A percentile compares a stretch with the other conserved stretches of the same genome.
Evolutionary conservation across 2,888 invertebrate genomes (phyloP).

Genomic region (Lasioglossum morio): DNA sequence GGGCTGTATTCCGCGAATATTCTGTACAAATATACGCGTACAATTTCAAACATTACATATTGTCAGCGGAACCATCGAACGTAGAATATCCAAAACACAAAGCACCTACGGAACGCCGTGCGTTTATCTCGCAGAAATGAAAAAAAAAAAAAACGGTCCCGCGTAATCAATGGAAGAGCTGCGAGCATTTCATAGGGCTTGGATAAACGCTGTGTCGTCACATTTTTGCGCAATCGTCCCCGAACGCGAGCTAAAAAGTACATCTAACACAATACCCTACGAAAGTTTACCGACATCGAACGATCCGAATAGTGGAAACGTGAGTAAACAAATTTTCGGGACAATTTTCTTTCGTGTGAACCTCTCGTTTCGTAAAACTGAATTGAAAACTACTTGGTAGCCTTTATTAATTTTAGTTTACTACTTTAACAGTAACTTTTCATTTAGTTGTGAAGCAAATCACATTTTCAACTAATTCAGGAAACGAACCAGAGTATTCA

Average conservation of each 20-base stretch:
- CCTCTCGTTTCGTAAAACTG: too few species aligned
- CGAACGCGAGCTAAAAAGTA: not conserved
- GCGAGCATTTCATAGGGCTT: not conserved
- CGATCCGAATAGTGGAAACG: not conserved
- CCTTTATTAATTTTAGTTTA: not conserved
- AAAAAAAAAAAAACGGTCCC: too few species aligned
- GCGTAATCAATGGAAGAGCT: not conserved
- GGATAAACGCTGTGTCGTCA: not conserved
- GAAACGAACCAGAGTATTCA: not conserved
- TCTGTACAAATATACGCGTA: constrained; percentile 48
- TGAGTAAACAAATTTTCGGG: too few species aligned
- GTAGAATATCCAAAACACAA: constrained; percentile 7
- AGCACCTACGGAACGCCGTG: not conserved
- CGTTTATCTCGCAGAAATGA: not conserved
- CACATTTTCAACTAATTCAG: not conserved
- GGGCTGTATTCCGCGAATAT: constrained; percentile 40
- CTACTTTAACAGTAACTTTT: not conserved
- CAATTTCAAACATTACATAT: constrained; percentile 34
- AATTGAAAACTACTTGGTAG: not conserved
- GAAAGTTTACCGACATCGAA: not conserved
- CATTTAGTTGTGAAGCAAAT: not conserved
- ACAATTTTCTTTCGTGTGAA: too few species aligned
- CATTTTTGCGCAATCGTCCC: not conserved
- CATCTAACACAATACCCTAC: not conserved
- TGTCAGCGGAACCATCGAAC: constrained; percentile 3